Base-by-base conservation (phyloP, 2,113 vertebrate species). In the Scortum barcoo region DNA sequence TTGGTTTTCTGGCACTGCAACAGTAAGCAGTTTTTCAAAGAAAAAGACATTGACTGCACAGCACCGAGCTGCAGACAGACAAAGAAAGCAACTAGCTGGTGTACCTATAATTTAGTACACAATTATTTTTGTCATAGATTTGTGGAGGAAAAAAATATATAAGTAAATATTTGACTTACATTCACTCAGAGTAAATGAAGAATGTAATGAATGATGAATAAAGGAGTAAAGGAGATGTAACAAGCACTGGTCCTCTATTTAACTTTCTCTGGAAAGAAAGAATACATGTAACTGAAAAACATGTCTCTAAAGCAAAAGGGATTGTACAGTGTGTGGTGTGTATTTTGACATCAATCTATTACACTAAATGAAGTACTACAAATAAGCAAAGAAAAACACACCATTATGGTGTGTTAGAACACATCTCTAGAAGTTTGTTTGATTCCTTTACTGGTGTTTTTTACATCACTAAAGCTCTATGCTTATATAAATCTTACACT, bases 251-350 rank as follows among this genome's bases (percentile, higher is more conserved):
- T 69, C 3, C 1, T 48, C 0, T 51, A 78, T 80, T 83, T 88
- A 8, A 72, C 48, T 80, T 38, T 78, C 71, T 72, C n/a, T 78
- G 44, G 78, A 82, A 86, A 53, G 54, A 70, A 48, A 78, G 73
- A 74, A 50, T 26, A 66, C 22, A 19, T 66, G 72, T 42, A 77
- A 68, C 76, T 33, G 65, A 68, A 46, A 46, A 14, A 13, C 48
- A 26, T 16, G 36, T 30, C 66, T 72, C 42, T 38, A 36, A 62
- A 50, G 65, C 36, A 78, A 13, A 44, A 66, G n/a, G 36, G 26
- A 20, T 38, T 57, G 26, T n/a, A n/a, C n/a, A n/a, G n/a, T n/a
- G n/a, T n/a, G n/a, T n/a, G n/a, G n/a, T n/a, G n/a, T 76, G 54
- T 38, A 51, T 61, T 61, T 69, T 56, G 78, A 61, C 1, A 28